Evolutionary conservation across 1,140 invertebrate species (phyloP).

Genomic region (Caerostris extrusa): DNA sequence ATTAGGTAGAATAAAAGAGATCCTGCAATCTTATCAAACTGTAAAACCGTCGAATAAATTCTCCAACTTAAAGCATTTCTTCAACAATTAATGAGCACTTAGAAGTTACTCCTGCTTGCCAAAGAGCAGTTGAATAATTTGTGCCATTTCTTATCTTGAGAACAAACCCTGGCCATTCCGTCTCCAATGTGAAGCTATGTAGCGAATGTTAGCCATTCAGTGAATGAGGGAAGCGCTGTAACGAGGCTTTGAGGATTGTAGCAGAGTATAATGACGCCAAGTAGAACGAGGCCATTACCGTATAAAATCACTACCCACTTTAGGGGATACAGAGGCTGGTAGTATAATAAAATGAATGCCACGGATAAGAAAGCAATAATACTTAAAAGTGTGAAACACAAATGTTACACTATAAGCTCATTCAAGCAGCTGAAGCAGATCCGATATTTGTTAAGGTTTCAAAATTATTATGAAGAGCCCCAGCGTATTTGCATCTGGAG

Average conservation of each 20-base stretch:
- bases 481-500: neutral
- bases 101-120: constrained; percentile 21
- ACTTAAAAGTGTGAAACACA: constrained; percentile 38
- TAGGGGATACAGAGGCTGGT: constrained; percentile 17
- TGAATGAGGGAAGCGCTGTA: constrained; percentile 29
- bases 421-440: neutral
- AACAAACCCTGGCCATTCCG: constrained; percentile 34
- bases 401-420: constrained; percentile 2
- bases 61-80: constrained; percentile 36
- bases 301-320: constrained; percentile 39
- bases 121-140: constrained; percentile 40
- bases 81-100: constrained; percentile 34
- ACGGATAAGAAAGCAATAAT: constrained; percentile 47
- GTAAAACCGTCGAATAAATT: constrained; percentile 35
- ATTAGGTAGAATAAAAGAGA: constrained; percentile 13
- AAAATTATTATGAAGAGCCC: neutral
- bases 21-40: constrained; percentile 19
- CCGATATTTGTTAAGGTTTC: neutral
- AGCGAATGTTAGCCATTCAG: constrained; percentile 33
- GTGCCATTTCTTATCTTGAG: constrained; percentile 29
- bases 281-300: constrained; percentile 24
- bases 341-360: constrained; percentile 47
- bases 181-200: neutral
- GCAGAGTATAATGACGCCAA: constrained; percentile 36
- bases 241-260: constrained; percentile 14